These are phyloP conservation scores for Apotomis betuletana DNA, from an alignment of 2,888 invertebrate species.

Conservation along the genomic window DNA sequence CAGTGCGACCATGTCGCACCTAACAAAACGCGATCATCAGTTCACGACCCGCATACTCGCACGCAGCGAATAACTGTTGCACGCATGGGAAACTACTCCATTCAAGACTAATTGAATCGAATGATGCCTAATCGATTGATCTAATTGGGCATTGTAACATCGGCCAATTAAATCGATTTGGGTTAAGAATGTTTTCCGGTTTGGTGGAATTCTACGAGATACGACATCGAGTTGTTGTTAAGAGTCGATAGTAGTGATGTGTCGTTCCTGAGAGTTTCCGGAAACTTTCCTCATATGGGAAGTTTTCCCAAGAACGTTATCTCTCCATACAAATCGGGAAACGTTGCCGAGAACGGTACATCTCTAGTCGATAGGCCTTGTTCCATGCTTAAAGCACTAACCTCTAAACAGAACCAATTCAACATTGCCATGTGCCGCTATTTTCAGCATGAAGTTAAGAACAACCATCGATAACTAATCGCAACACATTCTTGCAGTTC, in stretches of 20 bases:
- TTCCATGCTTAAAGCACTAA: no score
- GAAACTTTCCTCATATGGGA: no score
- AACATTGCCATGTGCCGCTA: no score
- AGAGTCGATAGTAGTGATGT: neutral
- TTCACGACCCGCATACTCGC: conserved; percentile 44
- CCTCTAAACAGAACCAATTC: no score
- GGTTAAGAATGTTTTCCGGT: conserved; percentile 35
- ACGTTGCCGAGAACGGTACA: no score
- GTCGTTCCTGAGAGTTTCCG: no score
- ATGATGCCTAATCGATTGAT: conserved; percentile 34
- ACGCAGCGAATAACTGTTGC: conserved; percentile 37
- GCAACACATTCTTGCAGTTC: no score
- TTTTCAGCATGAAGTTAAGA: no score
- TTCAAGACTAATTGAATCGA: conserved; percentile 37
- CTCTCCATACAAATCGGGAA: no score
- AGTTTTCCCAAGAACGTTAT: no score
- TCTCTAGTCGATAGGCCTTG: no score
- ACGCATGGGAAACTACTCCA: conserved; percentile 31
- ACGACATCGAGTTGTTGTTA: neutral
- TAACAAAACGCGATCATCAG: conserved; percentile 33
- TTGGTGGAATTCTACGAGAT: neutral
- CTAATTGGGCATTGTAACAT: conserved; percentile 32
- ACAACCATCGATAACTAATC: no score
- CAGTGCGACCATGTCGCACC: neutral
- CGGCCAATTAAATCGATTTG: conserved; percentile 34